Base-by-base conservation (phyloP, 1,140 invertebrate species). In the Steinernema khuongi region DNA sequence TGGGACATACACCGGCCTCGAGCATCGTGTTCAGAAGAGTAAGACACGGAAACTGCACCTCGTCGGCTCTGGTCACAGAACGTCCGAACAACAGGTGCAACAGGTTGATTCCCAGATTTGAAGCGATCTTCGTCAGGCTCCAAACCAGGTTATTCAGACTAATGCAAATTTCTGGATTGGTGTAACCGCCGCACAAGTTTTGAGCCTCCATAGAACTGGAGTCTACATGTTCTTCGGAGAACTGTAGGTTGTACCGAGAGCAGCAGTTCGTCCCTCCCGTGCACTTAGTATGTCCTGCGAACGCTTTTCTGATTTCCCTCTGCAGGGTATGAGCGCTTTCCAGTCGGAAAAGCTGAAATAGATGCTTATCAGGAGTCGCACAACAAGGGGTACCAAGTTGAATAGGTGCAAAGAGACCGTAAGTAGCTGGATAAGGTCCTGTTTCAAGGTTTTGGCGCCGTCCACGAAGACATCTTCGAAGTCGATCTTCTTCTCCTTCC, bases 21-120 rank as follows among this genome's bases (percentile, higher is more conserved):
- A 77, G 60, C 26, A 77, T 36, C 22, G 68, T 50, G 18, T 73
- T 31, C 18, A 77, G 41, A 28, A 77, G 78, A 80, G 79, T 77
- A 28, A 33, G 11, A n/a, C 78, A 77, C 19, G 77, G 78, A 28
- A 68, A 80, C 14, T 72, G 43, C 28, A 77, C 33, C 17, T 77
- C 79, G n/a, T 32, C 31, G 28, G 66, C 36, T 4, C 77, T 72
- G 4, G 60, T 32, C 33, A 50, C 79, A 28, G 76, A 71, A 28
- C 74, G 77, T 28, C 70, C 76, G 28, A 77, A 36, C 71, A 80
- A 70, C 33, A 77, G 28, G 19, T 72, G 50, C 32, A 74, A 29
- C 17, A 77, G 36, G 76, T 78, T 22, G 0, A 69, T 14, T 69
- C n/a, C 26, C 4, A 32, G 68, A 30, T 2, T 4, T 19, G 4